Conservation (phyloP, 2,888 invertebrate species). For the Hipparchia sbordonii region DNA sequence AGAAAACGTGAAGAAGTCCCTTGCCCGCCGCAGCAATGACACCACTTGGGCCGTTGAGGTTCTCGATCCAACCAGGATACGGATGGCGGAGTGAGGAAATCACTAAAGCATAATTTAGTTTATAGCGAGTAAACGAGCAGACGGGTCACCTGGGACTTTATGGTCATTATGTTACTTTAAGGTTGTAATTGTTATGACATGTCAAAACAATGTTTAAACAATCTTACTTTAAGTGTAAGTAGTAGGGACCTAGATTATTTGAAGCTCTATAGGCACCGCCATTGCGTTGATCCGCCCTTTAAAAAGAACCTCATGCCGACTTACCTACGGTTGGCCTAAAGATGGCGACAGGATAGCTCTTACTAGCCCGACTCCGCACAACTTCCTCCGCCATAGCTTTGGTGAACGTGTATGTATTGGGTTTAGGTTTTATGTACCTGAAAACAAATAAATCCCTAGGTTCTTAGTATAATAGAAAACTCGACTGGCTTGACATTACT, state of each 20-base stretch:
- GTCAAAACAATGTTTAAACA: no score
- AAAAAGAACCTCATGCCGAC: neutral
- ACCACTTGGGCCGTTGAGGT: conserved; percentile 94
- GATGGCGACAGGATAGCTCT: conserved; percentile 87
- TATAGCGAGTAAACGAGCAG: no score
- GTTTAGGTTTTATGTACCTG: conserved; percentile 84
- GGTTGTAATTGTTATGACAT: no score
- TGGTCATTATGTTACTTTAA: no score
- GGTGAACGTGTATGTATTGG: conserved; percentile 95
- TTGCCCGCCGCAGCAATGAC: conserved; percentile 87
- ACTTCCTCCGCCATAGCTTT: conserved; percentile 93
- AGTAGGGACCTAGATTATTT: no score
- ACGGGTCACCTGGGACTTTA: no score
- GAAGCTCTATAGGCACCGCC: no score
- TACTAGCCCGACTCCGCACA: conserved; percentile 83
- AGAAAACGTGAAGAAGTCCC: conserved; percentile 87
- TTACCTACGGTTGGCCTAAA: conserved; percentile 93
- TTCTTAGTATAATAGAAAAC: neutral
- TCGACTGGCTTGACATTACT: no score
- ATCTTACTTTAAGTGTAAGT: no score
- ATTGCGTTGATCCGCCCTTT: no score
- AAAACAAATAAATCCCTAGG: conserved; percentile 12
- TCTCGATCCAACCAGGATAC: conserved; percentile 94
- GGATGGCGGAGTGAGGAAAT: conserved; percentile 85
- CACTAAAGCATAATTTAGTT: conserved; percentile 67